Base-by-base conservation (phyloP, 2,888 invertebrate genomes). In the Scaptomyza caliginosa region DNA sequence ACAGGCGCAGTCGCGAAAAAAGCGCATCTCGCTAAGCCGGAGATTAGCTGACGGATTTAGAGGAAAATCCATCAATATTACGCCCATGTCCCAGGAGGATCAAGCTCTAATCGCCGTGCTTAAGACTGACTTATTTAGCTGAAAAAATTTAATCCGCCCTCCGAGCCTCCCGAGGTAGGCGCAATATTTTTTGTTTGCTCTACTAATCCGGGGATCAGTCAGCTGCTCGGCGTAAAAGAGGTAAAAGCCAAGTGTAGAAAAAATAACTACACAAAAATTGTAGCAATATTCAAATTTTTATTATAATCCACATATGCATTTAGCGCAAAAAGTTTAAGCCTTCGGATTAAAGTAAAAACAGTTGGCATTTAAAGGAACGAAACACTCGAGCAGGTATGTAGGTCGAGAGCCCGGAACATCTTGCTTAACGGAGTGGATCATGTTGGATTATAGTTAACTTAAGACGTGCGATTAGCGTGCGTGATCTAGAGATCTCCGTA, bases 31-130 rank as follows among this genome's bases (percentile, higher is more conserved):
- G 79, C 68, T 86, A 79, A 81, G 69, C 72, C 76, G 73, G 67
- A 74, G 87, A 77, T 88, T 88, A 86, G 56, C 62, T 13, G 51
- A 55, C 56, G 85, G 77, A 86, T 87, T 89, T 81, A 88, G 50
- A 86, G 87, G 87, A 79, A 88, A 89, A 88, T 88, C 88, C 88
- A 71, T 84, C 75, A 88, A 88, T 76, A 84, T 82, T 76, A 83
- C 89, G 89, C 89, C 88, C 83, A 83, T 40, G 62, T 59, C 66
- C 70, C 70, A 39, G 59, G 73, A 57, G 87, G 82, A 86, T 84
- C 69, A 85, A 84, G 82, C 81, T 81, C 56, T 84, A 84, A 86
- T 86, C 86, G 59, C 77, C 60, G 52, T 69, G 86, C 74, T 84
- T 83, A 83, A 83, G 32, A 48, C 39, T 64, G 77, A 71, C 77